These are phyloP conservation scores for Chironomus riparius DNA, from an alignment of 2,888 invertebrate species.

Conservation along the genomic window DNA sequence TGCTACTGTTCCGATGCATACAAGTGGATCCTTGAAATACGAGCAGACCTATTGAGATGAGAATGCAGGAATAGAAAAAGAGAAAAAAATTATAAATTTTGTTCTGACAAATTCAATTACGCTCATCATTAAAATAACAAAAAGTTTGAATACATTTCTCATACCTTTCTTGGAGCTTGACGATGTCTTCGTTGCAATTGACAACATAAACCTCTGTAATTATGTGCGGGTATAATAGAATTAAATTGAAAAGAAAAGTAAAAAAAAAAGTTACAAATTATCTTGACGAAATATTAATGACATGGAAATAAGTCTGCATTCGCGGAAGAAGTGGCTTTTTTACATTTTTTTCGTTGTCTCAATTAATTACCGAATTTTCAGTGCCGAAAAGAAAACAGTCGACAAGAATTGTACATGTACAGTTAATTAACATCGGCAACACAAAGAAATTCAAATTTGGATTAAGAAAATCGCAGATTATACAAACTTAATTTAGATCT, in stretches of 20 bases:
- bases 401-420: no score
- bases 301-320: neutral
- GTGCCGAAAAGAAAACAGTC: no score
- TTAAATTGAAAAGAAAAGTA: neutral
- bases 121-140: neutral
- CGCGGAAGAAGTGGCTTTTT: neutral
- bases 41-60: constrained; percentile 59
- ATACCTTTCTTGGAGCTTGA: constrained; percentile 72
- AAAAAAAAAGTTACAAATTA: no score
- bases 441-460: no score
- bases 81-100: neutral
- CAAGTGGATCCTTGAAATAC: constrained; percentile 83
- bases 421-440: no score
- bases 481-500: no score
- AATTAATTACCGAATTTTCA: neutral
- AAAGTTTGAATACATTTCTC: constrained; percentile 19
- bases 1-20: constrained; percentile 79
- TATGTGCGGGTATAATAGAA: neutral
- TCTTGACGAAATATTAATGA: no score
- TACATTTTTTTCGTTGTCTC: neutral
- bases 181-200: constrained; percentile 78
- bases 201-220: constrained; percentile 68
- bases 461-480: no score
- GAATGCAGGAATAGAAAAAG: neutral
- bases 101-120: neutral